Conservation (phyloP, 2,888 invertebrate species). For the Syritta pipiens region DNA sequence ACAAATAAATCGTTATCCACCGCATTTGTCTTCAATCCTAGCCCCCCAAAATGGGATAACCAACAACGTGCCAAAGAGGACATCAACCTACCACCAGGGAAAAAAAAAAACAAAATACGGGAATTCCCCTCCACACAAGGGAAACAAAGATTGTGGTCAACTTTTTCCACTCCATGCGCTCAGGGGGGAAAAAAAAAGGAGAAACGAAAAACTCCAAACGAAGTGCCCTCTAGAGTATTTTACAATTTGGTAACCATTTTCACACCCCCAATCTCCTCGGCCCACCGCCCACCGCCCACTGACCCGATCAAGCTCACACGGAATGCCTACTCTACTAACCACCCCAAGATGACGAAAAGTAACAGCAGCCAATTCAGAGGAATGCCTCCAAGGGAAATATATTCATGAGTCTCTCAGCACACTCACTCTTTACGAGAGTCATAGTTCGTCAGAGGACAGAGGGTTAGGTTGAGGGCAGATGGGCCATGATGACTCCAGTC, state of each 20-base stretch:
- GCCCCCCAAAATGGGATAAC: conserved; percentile 72
- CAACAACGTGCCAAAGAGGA: conserved; percentile 57
- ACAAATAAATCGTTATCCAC: conserved; percentile 71
- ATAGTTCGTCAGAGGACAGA: conserved; percentile 39
- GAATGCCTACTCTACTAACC: conserved; percentile 4
- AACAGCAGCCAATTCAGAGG: conserved; percentile 65
- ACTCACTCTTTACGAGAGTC: conserved; percentile 63
- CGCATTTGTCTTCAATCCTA: conserved; percentile 70
- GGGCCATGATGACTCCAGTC: conserved; percentile 49
- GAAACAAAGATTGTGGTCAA: conserved; percentile 71
- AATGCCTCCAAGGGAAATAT: conserved; percentile 69
- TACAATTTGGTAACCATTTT: conserved; percentile 68
- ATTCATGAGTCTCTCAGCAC: conserved; percentile 65
- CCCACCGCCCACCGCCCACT: background rate
- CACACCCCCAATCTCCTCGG: conserved; percentile 43
- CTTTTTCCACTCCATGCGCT: conserved; percentile 61
- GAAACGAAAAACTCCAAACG: conserved; percentile 46
- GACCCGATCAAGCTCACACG: background rate
- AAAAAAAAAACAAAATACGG: background rate
- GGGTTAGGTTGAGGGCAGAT: conserved; percentile 22
- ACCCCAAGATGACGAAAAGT: conserved; percentile 62
- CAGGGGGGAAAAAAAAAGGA: conserved; percentile 22
- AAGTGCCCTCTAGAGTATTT: conserved; percentile 68
- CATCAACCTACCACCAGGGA: conserved; percentile 39
- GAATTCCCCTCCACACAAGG: conserved; percentile 25